Conservation (phyloP, 2,797 vertebrate genomes). For the Typhlichthys eigenmanni region DNA sequence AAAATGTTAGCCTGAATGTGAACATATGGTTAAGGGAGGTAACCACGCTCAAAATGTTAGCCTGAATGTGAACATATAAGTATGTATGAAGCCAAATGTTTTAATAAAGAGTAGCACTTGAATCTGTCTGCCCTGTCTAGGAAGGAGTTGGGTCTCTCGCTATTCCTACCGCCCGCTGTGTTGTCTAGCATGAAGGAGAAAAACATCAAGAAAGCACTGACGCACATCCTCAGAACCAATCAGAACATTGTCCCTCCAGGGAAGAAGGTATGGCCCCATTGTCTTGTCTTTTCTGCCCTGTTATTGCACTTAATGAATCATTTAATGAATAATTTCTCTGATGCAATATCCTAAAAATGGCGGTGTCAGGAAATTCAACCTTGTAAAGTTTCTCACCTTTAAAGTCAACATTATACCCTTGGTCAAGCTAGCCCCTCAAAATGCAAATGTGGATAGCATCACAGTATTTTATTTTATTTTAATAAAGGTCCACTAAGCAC, state of each 20-base stretch:
- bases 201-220: conserved; percentile 98
- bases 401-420: conserved; percentile 50
- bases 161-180: conserved; percentile 93
- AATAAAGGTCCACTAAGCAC: too few species aligned
- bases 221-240: conserved; percentile 98
- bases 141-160: conserved; percentile 96
- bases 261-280: conserved; percentile 86
- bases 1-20: too few species aligned
- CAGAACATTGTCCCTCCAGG: conserved; percentile 98
- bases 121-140: conserved; percentile 69
- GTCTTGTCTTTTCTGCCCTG: conserved; percentile 49
- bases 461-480: background rate
- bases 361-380: conserved; percentile 26
- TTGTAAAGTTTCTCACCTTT: conserved; percentile 59
- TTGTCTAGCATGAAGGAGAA: conserved; percentile 99
- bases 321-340: conserved; percentile 31
- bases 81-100: too few species aligned
- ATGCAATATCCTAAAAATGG: conserved; percentile 62
- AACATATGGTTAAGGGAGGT: too few species aligned
- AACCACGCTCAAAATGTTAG: too few species aligned
- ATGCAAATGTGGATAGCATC: conserved; percentile 52
- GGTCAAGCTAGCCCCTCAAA: conserved; percentile 28
- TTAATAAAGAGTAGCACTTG: background rate
- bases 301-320: conserved; percentile 46
- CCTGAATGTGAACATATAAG: too few species aligned